Evolutionary conservation across 2,797 vertebrate genomes (phyloP).

Genomic region (Takifugu ocellatus): DNA sequence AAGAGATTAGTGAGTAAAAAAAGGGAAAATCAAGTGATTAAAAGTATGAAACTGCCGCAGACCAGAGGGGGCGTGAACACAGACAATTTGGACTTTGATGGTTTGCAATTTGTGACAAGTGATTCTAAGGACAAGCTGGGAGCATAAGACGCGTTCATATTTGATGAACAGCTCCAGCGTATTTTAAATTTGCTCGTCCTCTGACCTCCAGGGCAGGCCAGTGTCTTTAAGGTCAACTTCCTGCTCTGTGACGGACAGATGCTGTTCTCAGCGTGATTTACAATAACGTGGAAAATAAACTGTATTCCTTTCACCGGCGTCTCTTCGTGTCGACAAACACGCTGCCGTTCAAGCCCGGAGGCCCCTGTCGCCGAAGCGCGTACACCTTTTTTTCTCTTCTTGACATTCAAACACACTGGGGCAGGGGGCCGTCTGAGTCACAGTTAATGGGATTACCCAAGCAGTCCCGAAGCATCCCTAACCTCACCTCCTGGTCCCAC

Average conservation of each 20-base stretch:
- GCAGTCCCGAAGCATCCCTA: constrained; percentile 69
- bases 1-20: constrained; percentile 1
- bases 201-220: constrained; percentile 66
- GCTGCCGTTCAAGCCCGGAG: not conserved
- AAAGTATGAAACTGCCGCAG: constrained; percentile 8
- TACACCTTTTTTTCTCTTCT: not conserved
- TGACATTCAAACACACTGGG: constrained; percentile 27
- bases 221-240: constrained; percentile 64
- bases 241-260: constrained; percentile 36
- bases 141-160: constrained; percentile 53
- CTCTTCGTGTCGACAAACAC: not conserved
- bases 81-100: constrained; percentile 21
- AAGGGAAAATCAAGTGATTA: constrained; percentile 2
- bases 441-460: constrained; percentile 83
- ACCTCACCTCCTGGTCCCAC: constrained; percentile 72
- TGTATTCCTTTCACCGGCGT: not conserved
- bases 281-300: not conserved
- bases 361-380: not conserved
- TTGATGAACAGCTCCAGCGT: constrained; percentile 64
- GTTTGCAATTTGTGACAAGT: constrained; percentile 39
- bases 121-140: constrained; percentile 35
- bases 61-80: not conserved
- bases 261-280: constrained; percentile 9
- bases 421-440: constrained; percentile 69
- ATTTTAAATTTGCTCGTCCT: constrained; percentile 67